Percentiles rank a stretch among this genome's conserved stretches.
Evolutionary conservation across 1,140 invertebrate genomes (phyloP).

Genomic region (Musca vetustissima): DNA sequence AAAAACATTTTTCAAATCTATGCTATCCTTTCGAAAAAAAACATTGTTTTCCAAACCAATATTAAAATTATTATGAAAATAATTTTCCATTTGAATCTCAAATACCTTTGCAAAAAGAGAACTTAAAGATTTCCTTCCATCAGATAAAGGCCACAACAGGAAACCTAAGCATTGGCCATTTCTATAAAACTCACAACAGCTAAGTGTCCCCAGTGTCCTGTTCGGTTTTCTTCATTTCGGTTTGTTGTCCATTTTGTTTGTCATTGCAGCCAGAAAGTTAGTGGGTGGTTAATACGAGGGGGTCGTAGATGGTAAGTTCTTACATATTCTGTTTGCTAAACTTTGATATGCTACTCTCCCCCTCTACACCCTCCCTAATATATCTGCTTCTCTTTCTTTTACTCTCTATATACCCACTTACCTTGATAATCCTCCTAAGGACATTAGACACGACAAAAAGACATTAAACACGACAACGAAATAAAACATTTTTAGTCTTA

Average conservation of each 20-base stretch:
- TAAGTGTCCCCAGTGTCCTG: not conserved
- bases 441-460: slow-evolving; percentile 55
- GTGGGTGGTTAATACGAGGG: not conserved
- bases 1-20: no score
- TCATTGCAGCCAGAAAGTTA: not conserved
- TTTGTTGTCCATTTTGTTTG: not conserved
- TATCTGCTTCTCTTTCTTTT: no score
- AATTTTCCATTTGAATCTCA: not conserved
- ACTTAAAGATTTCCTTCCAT: not conserved
- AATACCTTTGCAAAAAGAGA: not conserved
- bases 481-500: slow-evolving; percentile 55
- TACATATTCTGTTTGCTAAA: not conserved
- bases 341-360: no score
- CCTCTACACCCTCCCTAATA: no score
- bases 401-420: not conserved
- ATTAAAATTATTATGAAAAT: no score
- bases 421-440: slow-evolving; percentile 36
- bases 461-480: slow-evolving; percentile 55
- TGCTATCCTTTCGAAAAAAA: no score
- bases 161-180: not conserved
- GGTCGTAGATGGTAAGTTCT: not conserved
- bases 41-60: no score
- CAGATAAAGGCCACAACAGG: not conserved
- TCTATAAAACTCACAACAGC: not conserved
- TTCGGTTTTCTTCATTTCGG: not conserved